Conservation (phyloP, 2,113 vertebrate species). For the Peromyscus leucopus region DNA sequence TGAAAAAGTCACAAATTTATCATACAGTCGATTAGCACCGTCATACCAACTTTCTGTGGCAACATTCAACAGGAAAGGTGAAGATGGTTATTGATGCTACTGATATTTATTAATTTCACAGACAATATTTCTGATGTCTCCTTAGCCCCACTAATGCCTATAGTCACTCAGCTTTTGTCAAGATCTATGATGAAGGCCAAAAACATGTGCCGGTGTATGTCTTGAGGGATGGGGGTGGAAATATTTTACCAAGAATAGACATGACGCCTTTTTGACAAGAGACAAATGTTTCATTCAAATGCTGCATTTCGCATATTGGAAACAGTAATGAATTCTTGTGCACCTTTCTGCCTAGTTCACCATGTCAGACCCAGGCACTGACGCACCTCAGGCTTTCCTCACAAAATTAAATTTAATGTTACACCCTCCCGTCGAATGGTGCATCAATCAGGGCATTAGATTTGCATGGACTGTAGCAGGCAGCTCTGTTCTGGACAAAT, state of each 20-base stretch:
- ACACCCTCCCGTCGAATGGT: slow-evolving; percentile 92
- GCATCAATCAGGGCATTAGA: slow-evolving; percentile 98
- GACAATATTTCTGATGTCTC: background rate
- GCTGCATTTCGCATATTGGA: slow-evolving; percentile 97
- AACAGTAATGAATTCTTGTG: slow-evolving; percentile 96
- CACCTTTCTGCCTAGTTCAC: slow-evolving; percentile 92
- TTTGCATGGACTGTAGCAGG: slow-evolving; percentile 96
- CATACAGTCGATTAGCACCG: background rate
- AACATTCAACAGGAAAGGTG: background rate
- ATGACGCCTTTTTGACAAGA: slow-evolving; percentile 95
- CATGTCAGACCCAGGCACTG: slow-evolving; percentile 91
- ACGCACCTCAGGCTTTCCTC: slow-evolving; percentile 89
- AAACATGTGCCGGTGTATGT: slow-evolving; percentile 33
- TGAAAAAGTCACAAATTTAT: background rate
- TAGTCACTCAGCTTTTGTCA: slow-evolving; percentile 46
- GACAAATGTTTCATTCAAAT: slow-evolving; percentile 99
- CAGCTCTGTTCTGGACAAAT: slow-evolving; percentile 91
- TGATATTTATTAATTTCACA: slow-evolving; percentile 48
- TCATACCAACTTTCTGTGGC: background rate
- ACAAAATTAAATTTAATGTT: slow-evolving; percentile 99
- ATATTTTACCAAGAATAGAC: slow-evolving; percentile 89
- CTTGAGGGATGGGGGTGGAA: slow-evolving; percentile 68
- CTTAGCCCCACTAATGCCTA: background rate
- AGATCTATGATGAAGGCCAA: slow-evolving; percentile 56
- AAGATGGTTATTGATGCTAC: slow-evolving; percentile 4